A percentile compares a stretch with the other conserved stretches of the same genome.
Conservation (phyloP, 2,113 vertebrate species). For the Ranitomeya variabilis region DNA sequence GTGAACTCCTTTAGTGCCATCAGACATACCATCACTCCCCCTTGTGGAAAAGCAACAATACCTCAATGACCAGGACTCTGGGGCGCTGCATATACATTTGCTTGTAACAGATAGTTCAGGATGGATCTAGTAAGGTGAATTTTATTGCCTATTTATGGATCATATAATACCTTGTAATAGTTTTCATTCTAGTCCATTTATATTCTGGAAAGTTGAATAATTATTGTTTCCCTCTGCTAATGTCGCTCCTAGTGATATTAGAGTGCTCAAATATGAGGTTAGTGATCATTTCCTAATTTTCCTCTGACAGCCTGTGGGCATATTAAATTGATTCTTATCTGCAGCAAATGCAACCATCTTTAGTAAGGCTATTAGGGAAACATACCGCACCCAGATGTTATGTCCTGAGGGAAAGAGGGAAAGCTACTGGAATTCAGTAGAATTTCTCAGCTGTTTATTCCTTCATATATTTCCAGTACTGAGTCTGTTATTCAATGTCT, state of each 20-base stretch:
- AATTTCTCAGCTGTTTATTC: background rate
- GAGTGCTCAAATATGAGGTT: conserved; percentile 34
- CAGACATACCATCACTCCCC: too few species aligned
- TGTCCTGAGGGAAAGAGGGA: conserved; percentile 1
- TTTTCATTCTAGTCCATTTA: conserved; percentile 29
- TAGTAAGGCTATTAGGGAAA: conserved; percentile 38
- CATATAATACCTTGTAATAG: conserved; percentile 7
- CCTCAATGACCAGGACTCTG: too few species aligned
- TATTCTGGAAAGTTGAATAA: conserved; percentile 47
- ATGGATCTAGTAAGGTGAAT: background rate
- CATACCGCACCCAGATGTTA: conserved; percentile 43
- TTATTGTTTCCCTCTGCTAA: conserved; percentile 50
- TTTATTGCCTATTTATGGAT: background rate
- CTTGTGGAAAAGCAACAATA: too few species aligned
- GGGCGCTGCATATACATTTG: too few species aligned
- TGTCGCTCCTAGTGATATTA: conserved; percentile 33
- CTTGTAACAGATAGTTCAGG: background rate
- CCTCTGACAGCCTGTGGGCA: conserved; percentile 18
- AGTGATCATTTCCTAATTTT: conserved; percentile 53
- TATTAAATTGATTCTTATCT: conserved; percentile 51
- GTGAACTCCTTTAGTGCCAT: too few species aligned
- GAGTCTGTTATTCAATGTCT: background rate
- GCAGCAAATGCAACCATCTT: conserved; percentile 29
- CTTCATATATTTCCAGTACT: background rate
- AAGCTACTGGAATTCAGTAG: background rate